These are phyloP conservation scores for Salmo trutta DNA, from an alignment of 2,797 vertebrate genomes.

Conservation along the genomic window DNA sequence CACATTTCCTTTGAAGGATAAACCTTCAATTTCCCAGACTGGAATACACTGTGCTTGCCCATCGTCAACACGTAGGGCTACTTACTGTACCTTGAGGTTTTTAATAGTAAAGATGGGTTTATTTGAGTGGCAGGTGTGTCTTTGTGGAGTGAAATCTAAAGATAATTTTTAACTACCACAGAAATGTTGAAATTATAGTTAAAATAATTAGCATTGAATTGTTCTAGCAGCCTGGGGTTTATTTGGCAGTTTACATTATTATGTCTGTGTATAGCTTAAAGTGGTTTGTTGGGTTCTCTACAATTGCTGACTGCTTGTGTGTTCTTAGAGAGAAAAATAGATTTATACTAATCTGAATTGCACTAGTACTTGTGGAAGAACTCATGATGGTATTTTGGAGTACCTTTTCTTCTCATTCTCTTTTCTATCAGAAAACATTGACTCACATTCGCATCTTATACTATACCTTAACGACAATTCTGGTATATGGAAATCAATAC, in stretches of 20 bases:
- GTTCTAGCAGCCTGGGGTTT: background rate
- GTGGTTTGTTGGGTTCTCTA: constrained; percentile 10
- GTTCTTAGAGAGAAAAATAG: background rate
- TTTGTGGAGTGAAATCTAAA: too few species aligned
- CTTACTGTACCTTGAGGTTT: constrained; percentile 21
- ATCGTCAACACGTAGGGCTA: constrained; percentile 18
- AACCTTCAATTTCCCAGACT: constrained; percentile 49
- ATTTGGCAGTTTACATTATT: constrained; percentile 31
- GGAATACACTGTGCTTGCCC: constrained; percentile 26
- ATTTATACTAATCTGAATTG: constrained; percentile 31
- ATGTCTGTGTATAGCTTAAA: background rate
- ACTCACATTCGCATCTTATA: constrained; percentile 65
- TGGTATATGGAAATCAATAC: constrained; percentile 56
- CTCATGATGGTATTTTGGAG: constrained; percentile 32
- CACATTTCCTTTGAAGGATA: constrained; percentile 68
- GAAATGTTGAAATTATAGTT: too few species aligned
- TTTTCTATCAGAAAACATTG: constrained; percentile 63
- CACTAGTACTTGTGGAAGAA: constrained; percentile 49
- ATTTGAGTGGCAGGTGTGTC: too few species aligned
- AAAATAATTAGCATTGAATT: too few species aligned
- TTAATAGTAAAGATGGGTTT: constrained; percentile 8
- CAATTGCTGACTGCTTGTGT: background rate
- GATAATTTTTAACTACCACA: too few species aligned
- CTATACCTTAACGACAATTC: constrained; percentile 75
- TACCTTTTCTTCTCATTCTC: constrained; percentile 33